phyloP scores from a whole-genome alignment of 2,113 vertebrate genomes.

The Hippocampus guttulatus region DNA sequence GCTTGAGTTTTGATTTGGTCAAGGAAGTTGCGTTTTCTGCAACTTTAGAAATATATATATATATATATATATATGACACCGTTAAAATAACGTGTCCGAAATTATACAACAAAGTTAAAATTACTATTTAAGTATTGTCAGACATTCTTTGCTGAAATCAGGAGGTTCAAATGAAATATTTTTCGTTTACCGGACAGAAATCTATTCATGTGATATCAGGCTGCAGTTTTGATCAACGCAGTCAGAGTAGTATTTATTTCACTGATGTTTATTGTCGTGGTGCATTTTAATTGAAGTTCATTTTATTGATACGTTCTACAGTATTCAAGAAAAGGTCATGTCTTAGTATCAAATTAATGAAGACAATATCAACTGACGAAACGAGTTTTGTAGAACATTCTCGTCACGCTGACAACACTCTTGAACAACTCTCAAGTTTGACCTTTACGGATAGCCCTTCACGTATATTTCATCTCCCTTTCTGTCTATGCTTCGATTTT shows the following conservation, averaged over 20 bases:
- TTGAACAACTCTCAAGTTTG: constrained; percentile 17
- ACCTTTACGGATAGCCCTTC: constrained; percentile 26
- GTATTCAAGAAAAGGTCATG: neutral
- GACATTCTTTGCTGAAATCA: no score
- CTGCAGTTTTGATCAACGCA: neutral
- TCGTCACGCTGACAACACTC: neutral
- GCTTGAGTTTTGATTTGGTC: neutral
- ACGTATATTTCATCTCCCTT: constrained; percentile 16
- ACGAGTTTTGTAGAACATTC: neutral
- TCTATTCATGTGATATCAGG: no score
- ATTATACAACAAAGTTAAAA: no score
- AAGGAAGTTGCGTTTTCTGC: neutral
- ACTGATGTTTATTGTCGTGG: neutral
- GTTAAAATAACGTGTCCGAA: no score
- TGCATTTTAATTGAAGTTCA: neutral
- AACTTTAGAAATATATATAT: neutral
- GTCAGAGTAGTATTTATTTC: neutral
- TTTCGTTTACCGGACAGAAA: no score
- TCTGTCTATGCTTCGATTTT: constrained; percentile 8
- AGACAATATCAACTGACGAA: neutral
- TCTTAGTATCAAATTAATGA: neutral
- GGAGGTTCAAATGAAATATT: no score
- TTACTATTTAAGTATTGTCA: no score
- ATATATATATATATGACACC: neutral
- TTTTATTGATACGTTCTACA: neutral